These are phyloP conservation scores for Coranthus polyacanthus DNA, from an alignment of 2,797 vertebrate species.

Conservation along the genomic window DNA sequence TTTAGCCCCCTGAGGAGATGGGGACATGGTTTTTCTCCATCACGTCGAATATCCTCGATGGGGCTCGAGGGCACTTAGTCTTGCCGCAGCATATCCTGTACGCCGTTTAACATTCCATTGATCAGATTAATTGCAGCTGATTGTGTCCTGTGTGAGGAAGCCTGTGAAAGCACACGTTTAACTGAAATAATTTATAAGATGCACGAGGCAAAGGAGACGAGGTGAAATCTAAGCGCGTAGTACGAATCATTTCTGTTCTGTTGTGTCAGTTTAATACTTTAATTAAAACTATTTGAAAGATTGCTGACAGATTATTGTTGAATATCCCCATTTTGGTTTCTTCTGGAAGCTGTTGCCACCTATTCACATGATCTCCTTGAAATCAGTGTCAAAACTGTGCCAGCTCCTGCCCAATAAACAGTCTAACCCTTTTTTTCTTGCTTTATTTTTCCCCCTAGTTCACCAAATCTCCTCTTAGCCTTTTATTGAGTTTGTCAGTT, in stretches of 20 bases:
- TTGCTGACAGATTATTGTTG: slow-evolving; percentile 5
- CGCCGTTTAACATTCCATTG: slow-evolving; percentile 82
- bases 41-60: slow-evolving; percentile 78
- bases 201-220: slow-evolving; percentile 5
- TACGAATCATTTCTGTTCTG: neutral
- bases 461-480: slow-evolving; percentile 29
- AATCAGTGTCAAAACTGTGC: slow-evolving; percentile 80
- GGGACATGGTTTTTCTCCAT: slow-evolving; percentile 85
- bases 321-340: slow-evolving; percentile 22
- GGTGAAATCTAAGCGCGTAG: neutral
- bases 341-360: slow-evolving; percentile 23
- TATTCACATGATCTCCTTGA: slow-evolving; percentile 85
- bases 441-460: slow-evolving; percentile 34
- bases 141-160: slow-evolving; percentile 80
- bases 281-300: slow-evolving; percentile 4
- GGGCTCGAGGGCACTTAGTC: slow-evolving; percentile 79
- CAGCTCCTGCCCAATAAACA: slow-evolving; percentile 67
- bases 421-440: slow-evolving; percentile 68
- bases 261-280: slow-evolving; percentile 3
- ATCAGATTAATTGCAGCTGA: slow-evolving; percentile 83
- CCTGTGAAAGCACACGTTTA: slow-evolving; percentile 68
- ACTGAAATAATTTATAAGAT: slow-evolving; percentile 62
- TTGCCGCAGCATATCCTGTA: slow-evolving; percentile 81
- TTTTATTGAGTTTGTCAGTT: slow-evolving; percentile 67
- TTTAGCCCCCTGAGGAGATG: slow-evolving; percentile 79